phyloP scores from a whole-genome alignment of 2,888 invertebrate species.

The Platynereis dumerilii region DNA sequence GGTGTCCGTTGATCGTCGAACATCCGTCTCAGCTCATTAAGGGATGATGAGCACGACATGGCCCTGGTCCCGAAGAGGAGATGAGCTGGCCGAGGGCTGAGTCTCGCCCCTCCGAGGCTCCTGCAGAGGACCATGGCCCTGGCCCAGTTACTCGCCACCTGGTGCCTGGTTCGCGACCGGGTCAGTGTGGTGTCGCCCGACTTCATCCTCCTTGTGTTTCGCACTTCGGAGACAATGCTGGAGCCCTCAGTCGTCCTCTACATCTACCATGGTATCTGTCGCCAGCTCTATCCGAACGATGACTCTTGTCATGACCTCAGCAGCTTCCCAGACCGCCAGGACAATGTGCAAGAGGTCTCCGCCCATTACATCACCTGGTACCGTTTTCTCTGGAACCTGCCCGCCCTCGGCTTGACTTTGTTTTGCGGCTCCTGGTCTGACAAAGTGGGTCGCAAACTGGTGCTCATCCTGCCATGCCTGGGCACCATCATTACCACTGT shows the following conservation, averaged over 20 bases:
- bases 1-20: no score
- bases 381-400: conserved; percentile 25
- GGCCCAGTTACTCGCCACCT: no score
- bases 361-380: conserved; percentile 25
- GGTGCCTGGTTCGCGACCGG: no score
- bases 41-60: no score
- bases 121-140: no score
- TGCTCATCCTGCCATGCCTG: conserved; percentile 63
- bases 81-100: no score
- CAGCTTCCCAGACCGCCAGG: conserved; percentile 18
- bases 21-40: no score
- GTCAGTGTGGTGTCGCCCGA: conserved; percentile 2
- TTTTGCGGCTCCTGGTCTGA: conserved; percentile 63
- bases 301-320: conserved; percentile 15
- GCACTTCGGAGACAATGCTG: conserved; percentile 21
- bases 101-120: no score
- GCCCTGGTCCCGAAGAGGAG: no score
- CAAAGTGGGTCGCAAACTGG: conserved; percentile 63
- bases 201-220: conserved; percentile 23
- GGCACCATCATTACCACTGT: conserved; percentile 52
- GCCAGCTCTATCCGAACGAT: conserved; percentile 8
- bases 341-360: conserved; percentile 14
- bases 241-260: conserved; percentile 24
- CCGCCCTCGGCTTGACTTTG: conserved; percentile 41
- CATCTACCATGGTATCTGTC: conserved; percentile 23